phyloP scores from a whole-genome alignment of 2,888 invertebrate species.

The Diabrotica balteata region DNA sequence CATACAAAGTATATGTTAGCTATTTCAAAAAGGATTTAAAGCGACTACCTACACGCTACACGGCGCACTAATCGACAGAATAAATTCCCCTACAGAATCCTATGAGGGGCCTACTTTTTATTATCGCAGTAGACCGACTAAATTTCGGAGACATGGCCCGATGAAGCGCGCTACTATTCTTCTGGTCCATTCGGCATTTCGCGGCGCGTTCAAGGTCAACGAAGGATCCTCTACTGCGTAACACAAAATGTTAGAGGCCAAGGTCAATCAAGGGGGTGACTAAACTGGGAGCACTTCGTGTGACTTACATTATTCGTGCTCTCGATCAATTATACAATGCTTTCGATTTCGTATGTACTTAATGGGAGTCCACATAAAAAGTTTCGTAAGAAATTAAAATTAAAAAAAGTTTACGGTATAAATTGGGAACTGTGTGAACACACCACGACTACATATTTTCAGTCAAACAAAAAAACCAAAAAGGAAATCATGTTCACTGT shows the following conservation, averaged over 20 bases:
- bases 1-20: not conserved
- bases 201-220: conserved; percentile 44
- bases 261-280: conserved; percentile 16
- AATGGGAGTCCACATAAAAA: too few species aligned
- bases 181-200: conserved; percentile 13
- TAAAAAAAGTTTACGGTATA: too few species aligned
- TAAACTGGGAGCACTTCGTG: conserved; percentile 1
- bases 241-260: conserved; percentile 45
- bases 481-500: too few species aligned
- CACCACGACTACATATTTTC: too few species aligned
- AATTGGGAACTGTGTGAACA: too few species aligned
- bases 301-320: conserved; percentile 6
- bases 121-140: not conserved
- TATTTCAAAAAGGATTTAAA: not conserved
- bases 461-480: too few species aligned
- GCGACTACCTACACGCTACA: too few species aligned
- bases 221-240: conserved; percentile 47
- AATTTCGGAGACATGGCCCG: not conserved
- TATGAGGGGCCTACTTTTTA: conserved; percentile 6
- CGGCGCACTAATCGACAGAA: not conserved
- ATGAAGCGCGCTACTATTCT: not conserved
- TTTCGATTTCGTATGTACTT: not conserved
- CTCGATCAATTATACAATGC: not conserved
- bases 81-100: not conserved
- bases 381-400: too few species aligned